Percentiles rank a stretch among this genome's conserved stretches.
phyloP scores from a whole-genome alignment of 1,140 invertebrate genomes.

The Cataglyphis hispanica region DNA sequence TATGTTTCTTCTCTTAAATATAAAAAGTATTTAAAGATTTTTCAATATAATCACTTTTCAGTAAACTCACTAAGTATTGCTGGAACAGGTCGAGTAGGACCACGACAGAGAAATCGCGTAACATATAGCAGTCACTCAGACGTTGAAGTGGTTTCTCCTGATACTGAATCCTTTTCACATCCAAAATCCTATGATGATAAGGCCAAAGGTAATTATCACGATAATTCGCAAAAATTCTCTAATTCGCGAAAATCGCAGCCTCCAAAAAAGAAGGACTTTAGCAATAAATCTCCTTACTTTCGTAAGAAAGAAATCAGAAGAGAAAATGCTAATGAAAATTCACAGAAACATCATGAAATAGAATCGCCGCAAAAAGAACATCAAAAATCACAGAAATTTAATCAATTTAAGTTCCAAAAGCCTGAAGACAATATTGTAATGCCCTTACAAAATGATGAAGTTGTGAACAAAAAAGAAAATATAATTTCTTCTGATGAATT shows the following conservation, averaged over 20 bases:
- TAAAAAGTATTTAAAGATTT: background rate
- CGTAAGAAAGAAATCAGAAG: conserved; percentile 72
- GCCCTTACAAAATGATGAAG: conserved; percentile 48
- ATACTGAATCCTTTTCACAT: conserved; percentile 67
- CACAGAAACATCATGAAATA: conserved; percentile 32
- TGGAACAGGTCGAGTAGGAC: conserved; percentile 85
- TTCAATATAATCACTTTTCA: conserved; percentile 68
- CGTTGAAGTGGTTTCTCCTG: conserved; percentile 69
- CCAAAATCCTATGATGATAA: conserved; percentile 81
- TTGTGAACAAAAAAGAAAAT: conserved; percentile 2
- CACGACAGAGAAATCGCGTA: conserved; percentile 82
- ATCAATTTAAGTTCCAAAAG: conserved; percentile 61
- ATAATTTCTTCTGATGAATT: conserved; percentile 48
- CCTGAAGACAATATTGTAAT: conserved; percentile 55
- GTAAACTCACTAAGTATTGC: conserved; percentile 83
- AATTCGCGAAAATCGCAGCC: conserved; percentile 76
- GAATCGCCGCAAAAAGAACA: background rate
- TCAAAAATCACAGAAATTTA: conserved; percentile 60
- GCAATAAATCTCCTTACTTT: conserved; percentile 71
- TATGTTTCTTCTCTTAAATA: background rate
- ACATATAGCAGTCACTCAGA: conserved; percentile 84
- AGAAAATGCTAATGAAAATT: conserved; percentile 54
- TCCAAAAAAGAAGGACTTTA: conserved; percentile 75
- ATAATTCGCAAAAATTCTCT: conserved; percentile 69
- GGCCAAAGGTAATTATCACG: conserved; percentile 63